phyloP scores from a whole-genome alignment of 2,888 invertebrate species.

The Melangyna quadrimaculata region DNA sequence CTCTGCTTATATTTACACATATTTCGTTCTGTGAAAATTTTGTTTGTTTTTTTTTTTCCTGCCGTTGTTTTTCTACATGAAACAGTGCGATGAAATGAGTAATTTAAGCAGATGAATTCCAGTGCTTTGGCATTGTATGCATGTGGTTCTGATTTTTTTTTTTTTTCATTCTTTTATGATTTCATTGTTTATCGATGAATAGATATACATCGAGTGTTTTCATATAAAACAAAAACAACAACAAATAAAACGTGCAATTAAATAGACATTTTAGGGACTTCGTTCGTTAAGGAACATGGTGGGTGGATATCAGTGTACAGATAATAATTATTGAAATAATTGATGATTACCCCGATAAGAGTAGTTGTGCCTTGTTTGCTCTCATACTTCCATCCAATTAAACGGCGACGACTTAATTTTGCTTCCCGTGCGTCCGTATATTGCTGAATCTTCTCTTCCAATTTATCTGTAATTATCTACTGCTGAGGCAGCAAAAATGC shows the following conservation, averaged over 20 bases:
- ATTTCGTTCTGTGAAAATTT: slow-evolving; percentile 28
- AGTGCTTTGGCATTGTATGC: slow-evolving; percentile 6
- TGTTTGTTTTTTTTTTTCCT: not conserved
- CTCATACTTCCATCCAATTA: slow-evolving; percentile 37
- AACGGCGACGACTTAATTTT: slow-evolving; percentile 19
- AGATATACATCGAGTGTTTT: slow-evolving; percentile 2
- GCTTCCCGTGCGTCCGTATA: not conserved
- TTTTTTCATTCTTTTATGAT: slow-evolving; percentile 13
- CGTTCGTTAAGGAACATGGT: not conserved
- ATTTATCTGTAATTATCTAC: slow-evolving; percentile 30
- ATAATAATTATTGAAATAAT: slow-evolving; percentile 1
- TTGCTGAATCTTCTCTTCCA: slow-evolving; percentile 30
- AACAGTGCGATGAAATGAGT: slow-evolving; percentile 41
- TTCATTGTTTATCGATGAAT: slow-evolving; percentile 57
- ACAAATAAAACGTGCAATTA: slow-evolving; percentile 15
- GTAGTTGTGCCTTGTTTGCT: slow-evolving; percentile 14
- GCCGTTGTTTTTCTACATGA: not conserved
- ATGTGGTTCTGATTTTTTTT: slow-evolving; percentile 29
- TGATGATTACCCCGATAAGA: slow-evolving; percentile 9
- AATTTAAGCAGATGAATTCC: slow-evolving; percentile 48
- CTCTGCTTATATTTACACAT: slow-evolving; percentile 36
- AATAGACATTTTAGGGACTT: slow-evolving; percentile 2
- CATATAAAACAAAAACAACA: not conserved
- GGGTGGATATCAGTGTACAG: not conserved
- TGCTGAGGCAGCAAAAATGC: slow-evolving; percentile 74